Base-by-base conservation (phyloP, 2,113 vertebrate genomes). In the Conger conger region DNA sequence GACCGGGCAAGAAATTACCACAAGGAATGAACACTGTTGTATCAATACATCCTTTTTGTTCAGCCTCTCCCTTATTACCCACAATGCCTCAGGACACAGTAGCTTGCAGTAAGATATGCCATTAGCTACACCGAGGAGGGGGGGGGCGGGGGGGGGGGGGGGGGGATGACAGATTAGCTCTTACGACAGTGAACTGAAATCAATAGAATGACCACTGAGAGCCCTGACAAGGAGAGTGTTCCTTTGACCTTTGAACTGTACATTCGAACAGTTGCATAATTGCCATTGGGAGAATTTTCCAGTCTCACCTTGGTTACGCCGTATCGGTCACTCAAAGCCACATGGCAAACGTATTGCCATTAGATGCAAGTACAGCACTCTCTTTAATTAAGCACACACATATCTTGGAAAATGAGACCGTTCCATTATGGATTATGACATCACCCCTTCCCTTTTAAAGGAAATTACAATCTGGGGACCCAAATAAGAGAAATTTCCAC, bases 241-340 rank as follows among this genome's bases (percentile, higher is more conserved):
- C 89, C 90, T 93, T n/a, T n/a, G n/a, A n/a, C n/a, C n/a, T 95
- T 93, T 93, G 90, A 94, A 93, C 93, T 92, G 87, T 91, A 95
- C 94, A 95, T 95, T 95, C 94, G 94, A 94, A 92, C 92, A 93
- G 93, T 95, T 95, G 94, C 94, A 95, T 96, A 94, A 93, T 92
- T 92, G 91, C 92, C 91, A 91, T 93, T 91, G 63, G 86, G 83
- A 81, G 90, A 93, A 90, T 90, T 88, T 90, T 80, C 53, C 83
- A 84, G 53, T 79, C 77, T 84, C 45, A 13, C 11, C 45, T 15
- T n/a, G n/a, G 45, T 50, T 13, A 9, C 45, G 11, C 45, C 1
- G 45, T 1, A 50, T 9, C 45, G 11, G 45, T 50, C 45, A 50
- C 45, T 50, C 83, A 93, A 89, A 91, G 91, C 90, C 89, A 30